Percentiles rank a stretch among this genome's conserved stretches.
phyloP scores from a whole-genome alignment of 2,797 vertebrate species.

The Pseudomugil tenellus region DNA sequence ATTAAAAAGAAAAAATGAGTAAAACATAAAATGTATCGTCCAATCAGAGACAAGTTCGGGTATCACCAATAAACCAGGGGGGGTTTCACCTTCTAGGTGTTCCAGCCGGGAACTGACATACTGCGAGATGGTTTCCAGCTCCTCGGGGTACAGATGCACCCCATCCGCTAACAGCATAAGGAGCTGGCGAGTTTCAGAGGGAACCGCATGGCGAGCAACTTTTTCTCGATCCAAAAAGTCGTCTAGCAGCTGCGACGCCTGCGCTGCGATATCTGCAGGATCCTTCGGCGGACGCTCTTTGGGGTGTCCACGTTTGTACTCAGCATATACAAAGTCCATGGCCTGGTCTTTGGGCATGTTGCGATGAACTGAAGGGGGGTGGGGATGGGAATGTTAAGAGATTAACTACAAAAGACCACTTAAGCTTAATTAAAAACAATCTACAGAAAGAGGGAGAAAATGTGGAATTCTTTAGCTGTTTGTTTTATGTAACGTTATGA shows the following conservation, averaged over 20 bases:
- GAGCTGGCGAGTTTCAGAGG: conserved; percentile 74
- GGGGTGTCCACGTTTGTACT: conserved; percentile 69
- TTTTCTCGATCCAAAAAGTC: conserved; percentile 81
- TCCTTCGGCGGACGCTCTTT: conserved; percentile 70
- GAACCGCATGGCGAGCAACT: conserved; percentile 75
- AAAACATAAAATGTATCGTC: too few species aligned
- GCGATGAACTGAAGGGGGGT: conserved; percentile 75
- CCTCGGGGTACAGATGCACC: conserved; percentile 78
- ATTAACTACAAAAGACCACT: conserved; percentile 13
- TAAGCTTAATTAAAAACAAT: neutral
- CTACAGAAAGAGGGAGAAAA: neutral
- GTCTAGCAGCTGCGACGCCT: conserved; percentile 81
- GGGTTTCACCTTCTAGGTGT: conserved; percentile 76
- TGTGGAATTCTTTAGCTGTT: neutral
- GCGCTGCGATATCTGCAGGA: conserved; percentile 72
- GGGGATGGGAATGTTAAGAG: conserved; percentile 35
- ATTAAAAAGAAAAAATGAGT: neutral
- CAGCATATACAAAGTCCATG: conserved; percentile 77
- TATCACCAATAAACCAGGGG: neutral
- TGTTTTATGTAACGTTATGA: neutral
- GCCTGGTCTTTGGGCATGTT: conserved; percentile 86
- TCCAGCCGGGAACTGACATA: conserved; percentile 78
- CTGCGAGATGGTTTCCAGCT: conserved; percentile 76
- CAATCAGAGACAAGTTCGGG: neutral
- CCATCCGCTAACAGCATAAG: conserved; percentile 81